Evolutionary conservation across 2,888 invertebrate species (phyloP).

Genomic region (Lomographa bimaculata): DNA sequence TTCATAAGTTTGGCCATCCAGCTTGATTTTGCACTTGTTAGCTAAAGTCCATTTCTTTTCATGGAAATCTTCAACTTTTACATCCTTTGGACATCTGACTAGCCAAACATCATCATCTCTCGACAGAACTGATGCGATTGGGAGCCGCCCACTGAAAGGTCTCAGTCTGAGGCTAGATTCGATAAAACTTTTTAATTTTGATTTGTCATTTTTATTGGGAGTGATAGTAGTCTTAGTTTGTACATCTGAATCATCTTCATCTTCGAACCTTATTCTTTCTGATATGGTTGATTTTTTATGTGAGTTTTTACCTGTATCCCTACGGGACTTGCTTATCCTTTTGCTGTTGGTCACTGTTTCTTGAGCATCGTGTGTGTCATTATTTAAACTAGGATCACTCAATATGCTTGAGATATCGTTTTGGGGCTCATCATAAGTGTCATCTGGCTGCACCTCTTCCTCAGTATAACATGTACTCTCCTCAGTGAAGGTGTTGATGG

Average conservation of each 20-base stretch:
- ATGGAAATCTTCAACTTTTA: slow-evolving; percentile 47
- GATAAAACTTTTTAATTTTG: slow-evolving; percentile 47
- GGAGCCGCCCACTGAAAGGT: slow-evolving; percentile 27
- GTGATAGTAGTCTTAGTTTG: slow-evolving; percentile 17
- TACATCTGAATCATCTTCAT: slow-evolving; percentile 41
- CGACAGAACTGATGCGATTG: slow-evolving; percentile 36
- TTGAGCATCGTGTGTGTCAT: too few relatives aligned
- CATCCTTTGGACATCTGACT: slow-evolving; percentile 55
- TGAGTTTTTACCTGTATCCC: too few relatives aligned
- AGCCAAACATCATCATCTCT: slow-evolving; percentile 65
- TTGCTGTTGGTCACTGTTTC: too few relatives aligned
- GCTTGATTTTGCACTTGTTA: slow-evolving; percentile 60
- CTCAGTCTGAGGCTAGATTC: slow-evolving; percentile 45
- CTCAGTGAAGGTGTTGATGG: slow-evolving; percentile 30
- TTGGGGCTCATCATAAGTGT: neutral
- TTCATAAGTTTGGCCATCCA: slow-evolving; percentile 57
- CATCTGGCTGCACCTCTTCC: too few relatives aligned
- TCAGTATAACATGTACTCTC: slow-evolving; percentile 33
- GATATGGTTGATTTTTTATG: slow-evolving; percentile 40
- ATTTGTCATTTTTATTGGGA: slow-evolving; percentile 9
- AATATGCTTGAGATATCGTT: too few relatives aligned
- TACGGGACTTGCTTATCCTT: too few relatives aligned
- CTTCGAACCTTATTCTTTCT: slow-evolving; percentile 61
- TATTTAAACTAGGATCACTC: too few relatives aligned
- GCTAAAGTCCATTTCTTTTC: slow-evolving; percentile 45